A percentile compares a stretch with the other conserved stretches of the same genome.
Conservation (phyloP, 2,113 vertebrate genomes). For the Xerus inauris region DNA sequence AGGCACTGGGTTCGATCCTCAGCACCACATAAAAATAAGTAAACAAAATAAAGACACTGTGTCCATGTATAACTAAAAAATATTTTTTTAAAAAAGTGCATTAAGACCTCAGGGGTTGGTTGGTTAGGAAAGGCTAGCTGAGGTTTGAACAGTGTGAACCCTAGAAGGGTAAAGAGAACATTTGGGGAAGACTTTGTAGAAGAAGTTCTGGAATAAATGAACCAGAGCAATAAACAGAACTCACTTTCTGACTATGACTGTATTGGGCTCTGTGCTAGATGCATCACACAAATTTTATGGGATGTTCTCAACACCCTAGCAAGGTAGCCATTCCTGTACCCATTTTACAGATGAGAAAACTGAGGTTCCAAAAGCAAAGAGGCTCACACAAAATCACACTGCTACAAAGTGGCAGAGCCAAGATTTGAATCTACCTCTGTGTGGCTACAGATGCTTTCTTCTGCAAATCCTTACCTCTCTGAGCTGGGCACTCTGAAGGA, state of each 20-base stretch:
- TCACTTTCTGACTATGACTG: background rate
- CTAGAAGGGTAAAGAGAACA: background rate
- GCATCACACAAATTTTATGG: background rate
- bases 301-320: background rate
- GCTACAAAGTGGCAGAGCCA: background rate
- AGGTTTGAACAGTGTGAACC: background rate
- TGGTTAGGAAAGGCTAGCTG: background rate
- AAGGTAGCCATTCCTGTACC: background rate
- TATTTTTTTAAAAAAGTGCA: too few relatives aligned
- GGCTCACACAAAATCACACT: background rate
- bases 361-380: background rate
- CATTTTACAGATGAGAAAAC: slow-evolving; percentile 27
- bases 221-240: background rate
- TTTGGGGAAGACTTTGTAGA: background rate
- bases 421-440: background rate
- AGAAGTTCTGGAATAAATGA: background rate
- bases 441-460: background rate
- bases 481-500: background rate
- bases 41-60: too few relatives aligned
- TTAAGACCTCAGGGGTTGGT: background rate
- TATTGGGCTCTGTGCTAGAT: background rate
- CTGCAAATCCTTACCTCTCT: background rate
- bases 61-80: too few relatives aligned
- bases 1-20: too few relatives aligned
- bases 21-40: too few relatives aligned